Conservation (phyloP, 2,888 invertebrate genomes). For the Meta bourneti region DNA sequence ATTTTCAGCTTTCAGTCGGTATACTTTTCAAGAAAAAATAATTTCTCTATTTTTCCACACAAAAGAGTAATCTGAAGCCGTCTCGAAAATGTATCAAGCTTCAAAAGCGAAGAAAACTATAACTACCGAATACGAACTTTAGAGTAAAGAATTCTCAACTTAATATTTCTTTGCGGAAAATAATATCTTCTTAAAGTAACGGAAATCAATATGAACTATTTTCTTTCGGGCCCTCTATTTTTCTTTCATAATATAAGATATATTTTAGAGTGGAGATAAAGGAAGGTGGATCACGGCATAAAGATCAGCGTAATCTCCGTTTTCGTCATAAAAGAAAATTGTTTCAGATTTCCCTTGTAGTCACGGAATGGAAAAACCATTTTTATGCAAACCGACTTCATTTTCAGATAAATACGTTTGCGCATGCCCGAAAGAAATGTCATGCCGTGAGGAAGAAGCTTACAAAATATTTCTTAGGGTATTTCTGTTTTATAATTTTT, state of each 20-base stretch:
- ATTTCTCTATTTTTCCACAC: too few relatives aligned
- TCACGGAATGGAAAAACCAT: not conserved
- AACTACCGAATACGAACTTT: too few relatives aligned
- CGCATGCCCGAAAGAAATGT: too few relatives aligned
- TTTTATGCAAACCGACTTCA: not conserved
- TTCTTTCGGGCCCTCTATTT: not conserved
- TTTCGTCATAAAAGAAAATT: not conserved
- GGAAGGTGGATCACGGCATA: not conserved
- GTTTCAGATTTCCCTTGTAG: not conserved
- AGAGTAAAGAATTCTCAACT: not conserved
- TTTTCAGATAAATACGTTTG: not conserved
- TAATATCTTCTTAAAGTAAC: not conserved
- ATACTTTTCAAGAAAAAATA: too few relatives aligned
- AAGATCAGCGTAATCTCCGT: not conserved
- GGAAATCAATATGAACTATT: slow-evolving; percentile 1
- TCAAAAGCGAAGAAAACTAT: too few relatives aligned
- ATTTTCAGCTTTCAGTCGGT: too few relatives aligned
- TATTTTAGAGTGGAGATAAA: not conserved
- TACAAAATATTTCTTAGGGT: too few relatives aligned
- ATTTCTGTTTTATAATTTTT: too few relatives aligned
- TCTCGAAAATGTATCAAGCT: too few relatives aligned
- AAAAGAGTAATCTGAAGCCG: too few relatives aligned
- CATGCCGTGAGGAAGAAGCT: too few relatives aligned
- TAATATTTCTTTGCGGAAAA: not conserved
- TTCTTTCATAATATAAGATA: not conserved